phyloP scores from a whole-genome alignment of 2,113 vertebrate species.

The Amphilophus citrinellus region DNA sequence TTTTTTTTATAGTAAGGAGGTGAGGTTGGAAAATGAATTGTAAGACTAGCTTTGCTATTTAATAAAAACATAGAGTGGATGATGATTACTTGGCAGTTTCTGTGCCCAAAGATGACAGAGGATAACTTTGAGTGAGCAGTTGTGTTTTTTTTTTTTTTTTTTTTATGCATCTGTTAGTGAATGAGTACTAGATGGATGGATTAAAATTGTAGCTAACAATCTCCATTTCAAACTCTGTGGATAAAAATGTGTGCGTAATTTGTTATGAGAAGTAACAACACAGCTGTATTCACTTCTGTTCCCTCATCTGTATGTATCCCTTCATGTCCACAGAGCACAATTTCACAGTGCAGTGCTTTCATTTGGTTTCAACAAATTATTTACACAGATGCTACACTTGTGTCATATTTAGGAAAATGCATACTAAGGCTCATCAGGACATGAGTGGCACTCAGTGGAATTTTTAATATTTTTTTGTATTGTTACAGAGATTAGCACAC shows the following conservation, averaged over 20 bases:
- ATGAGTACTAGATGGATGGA: slow-evolving; percentile 24
- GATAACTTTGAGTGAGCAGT: background rate
- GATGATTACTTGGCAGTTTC: background rate
- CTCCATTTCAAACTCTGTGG: background rate
- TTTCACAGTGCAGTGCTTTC: background rate
- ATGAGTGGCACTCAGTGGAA: background rate
- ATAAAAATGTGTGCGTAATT: slow-evolving; percentile 26
- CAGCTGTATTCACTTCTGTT: slow-evolving; percentile 44
- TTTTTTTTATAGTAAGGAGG: background rate
- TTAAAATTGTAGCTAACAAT: background rate
- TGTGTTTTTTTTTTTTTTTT: background rate
- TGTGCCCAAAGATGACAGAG: background rate
- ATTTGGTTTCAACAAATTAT: background rate
- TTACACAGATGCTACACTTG: background rate
- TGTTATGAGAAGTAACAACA: slow-evolving; percentile 30
- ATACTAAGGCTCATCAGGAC: background rate
- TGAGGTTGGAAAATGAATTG: background rate
- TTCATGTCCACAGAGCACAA: background rate
- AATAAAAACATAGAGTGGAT: background rate
- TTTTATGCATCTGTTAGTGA: background rate
- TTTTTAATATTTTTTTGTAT: background rate
- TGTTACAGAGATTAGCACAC: background rate
- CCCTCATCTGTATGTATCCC: background rate
- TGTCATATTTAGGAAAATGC: background rate
- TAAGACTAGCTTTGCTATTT: background rate